phyloP scores from a whole-genome alignment of 2,797 vertebrate genomes.

The Phataginus tetradactyla region DNA sequence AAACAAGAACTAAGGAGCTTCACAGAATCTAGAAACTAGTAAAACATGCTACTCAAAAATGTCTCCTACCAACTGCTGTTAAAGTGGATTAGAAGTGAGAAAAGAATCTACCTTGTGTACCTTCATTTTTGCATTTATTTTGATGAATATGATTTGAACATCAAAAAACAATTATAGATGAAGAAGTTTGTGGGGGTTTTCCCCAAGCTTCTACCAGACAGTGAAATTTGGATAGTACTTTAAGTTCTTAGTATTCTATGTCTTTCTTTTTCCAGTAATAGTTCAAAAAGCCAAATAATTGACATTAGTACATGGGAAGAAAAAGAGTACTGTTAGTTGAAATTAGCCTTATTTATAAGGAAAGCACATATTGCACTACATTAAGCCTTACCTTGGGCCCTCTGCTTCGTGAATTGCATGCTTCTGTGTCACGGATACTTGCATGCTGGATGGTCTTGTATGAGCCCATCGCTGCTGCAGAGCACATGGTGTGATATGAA shows the following conservation, averaged over 20 bases:
- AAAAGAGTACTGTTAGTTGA: constrained; percentile 8
- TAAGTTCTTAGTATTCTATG: background rate
- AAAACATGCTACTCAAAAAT: constrained; percentile 7
- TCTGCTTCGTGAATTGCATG: constrained; percentile 65
- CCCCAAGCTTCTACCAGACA: background rate
- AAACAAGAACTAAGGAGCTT: background rate
- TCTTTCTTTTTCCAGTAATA: background rate
- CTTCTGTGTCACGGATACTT: constrained; percentile 56
- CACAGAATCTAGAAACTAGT: constrained; percentile 33
- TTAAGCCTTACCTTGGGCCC: constrained; percentile 77
- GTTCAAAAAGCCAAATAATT: background rate
- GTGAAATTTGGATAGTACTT: background rate
- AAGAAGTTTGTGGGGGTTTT: background rate
- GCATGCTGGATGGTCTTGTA: constrained; percentile 43
- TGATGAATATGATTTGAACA: background rate
- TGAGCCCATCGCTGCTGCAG: constrained; percentile 62
- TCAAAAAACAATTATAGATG: background rate
- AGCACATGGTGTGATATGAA: constrained; percentile 77
- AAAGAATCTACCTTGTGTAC: background rate
- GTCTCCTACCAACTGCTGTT: background rate
- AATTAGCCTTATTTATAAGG: constrained; percentile 53
- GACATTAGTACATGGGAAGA: background rate
- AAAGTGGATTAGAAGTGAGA: background rate
- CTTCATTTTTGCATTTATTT: background rate
- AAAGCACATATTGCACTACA: constrained; percentile 58